Conservation (phyloP, 2,888 invertebrate genomes). For the Agonopterix arenella region DNA sequence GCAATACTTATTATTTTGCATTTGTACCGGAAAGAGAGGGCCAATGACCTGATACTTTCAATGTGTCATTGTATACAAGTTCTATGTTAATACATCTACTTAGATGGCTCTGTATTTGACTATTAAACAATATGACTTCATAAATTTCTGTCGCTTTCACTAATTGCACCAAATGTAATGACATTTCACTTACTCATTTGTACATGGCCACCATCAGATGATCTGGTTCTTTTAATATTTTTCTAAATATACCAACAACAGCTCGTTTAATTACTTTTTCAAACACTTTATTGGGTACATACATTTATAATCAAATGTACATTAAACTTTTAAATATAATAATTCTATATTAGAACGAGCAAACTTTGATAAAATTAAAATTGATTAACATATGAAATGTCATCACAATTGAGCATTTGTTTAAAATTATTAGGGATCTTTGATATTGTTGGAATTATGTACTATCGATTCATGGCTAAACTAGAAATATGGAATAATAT, state of each 20-base stretch:
- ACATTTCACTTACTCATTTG: conserved; percentile 74
- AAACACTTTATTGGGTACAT: conserved; percentile 55
- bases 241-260: conserved; percentile 77
- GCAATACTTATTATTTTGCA: conserved; percentile 31
- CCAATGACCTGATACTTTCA: conserved; percentile 31
- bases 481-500: conserved; percentile 55
- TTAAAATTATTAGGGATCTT: conserved; percentile 58
- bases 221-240: conserved; percentile 77
- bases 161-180: conserved; percentile 43
- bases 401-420: conserved; percentile 39
- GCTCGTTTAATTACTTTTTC: conserved; percentile 56
- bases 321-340: conserved; percentile 74
- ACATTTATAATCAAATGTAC: conserved; percentile 55
- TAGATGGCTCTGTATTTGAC: conserved; percentile 70
- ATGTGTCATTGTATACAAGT: conserved; percentile 36
- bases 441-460: conserved; percentile 72
- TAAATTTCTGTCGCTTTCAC: conserved; percentile 52
- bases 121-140: conserved; percentile 63
- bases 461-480: conserved; percentile 69
- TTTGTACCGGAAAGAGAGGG: conserved; percentile 62
- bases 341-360: conserved; percentile 75
- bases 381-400: conserved; percentile 70
- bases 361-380: conserved; percentile 75
- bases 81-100: conserved; percentile 54
- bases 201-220: conserved; percentile 84